phyloP scores from a whole-genome alignment of 2,113 vertebrate genomes.

The Pomatorhinus ruficollis region DNA sequence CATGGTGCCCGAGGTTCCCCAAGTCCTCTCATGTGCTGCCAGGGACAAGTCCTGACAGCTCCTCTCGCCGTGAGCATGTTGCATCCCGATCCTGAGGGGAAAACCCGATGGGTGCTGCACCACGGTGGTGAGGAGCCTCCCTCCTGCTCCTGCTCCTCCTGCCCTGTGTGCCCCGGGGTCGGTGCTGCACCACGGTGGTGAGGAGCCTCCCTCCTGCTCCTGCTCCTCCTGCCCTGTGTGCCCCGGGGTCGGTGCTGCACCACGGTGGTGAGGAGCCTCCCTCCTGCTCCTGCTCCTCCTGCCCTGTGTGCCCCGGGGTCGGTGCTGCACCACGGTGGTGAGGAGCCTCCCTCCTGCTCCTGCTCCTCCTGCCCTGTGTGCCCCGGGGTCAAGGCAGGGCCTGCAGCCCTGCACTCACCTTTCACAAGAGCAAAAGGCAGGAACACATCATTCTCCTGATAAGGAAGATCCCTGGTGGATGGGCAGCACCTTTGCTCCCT shows the following conservation, averaged over 20 bases:
- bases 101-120: neutral
- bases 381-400: neutral
- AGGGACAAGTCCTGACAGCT: neutral
- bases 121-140: neutral
- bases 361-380: neutral
- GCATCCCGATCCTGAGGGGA: neutral
- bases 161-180: neutral
- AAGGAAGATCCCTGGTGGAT: neutral
- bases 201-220: neutral
- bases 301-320: neutral
- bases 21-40: neutral
- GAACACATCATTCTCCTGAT: neutral
- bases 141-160: neutral
- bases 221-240: neutral
- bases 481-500: neutral
- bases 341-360: neutral
- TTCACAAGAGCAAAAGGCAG: neutral
- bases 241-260: neutral
- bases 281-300: neutral
- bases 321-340: accelerated
- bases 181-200: accelerated
- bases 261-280: neutral
- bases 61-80: neutral
- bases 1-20: neutral
- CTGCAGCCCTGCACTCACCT: accelerated